A percentile compares a stretch with the other conserved stretches of the same genome.
Evolutionary conservation across 2,797 vertebrate genomes (phyloP).

Genomic region (Urocyon cinereoargenteus): DNA sequence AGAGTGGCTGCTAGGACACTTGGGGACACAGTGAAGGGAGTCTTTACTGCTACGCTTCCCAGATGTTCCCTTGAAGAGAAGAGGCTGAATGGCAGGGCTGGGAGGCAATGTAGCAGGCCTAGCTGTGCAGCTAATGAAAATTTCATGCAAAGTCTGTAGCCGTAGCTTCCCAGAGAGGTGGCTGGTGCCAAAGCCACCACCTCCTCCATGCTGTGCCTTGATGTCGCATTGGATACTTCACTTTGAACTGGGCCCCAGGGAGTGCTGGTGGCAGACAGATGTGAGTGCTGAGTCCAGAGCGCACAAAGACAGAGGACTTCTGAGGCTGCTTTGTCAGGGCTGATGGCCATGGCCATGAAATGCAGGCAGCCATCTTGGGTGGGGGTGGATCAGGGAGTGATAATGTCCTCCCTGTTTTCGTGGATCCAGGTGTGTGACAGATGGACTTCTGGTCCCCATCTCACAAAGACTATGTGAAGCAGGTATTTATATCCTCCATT

Average conservation of each 20-base stretch:
- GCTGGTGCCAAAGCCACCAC: neutral
- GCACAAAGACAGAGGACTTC: neutral
- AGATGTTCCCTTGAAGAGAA: neutral
- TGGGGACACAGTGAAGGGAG: neutral
- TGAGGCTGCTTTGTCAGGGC: neutral
- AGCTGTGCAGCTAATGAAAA: conserved; percentile 5
- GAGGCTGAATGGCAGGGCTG: neutral
- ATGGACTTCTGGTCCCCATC: too few relatives aligned
- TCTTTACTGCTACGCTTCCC: neutral
- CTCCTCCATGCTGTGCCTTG: neutral
- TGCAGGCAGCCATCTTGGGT: too few relatives aligned
- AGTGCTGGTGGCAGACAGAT: neutral
- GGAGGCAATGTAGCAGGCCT: neutral
- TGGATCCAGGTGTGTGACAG: neutral
- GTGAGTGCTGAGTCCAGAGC: neutral
- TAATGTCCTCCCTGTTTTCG: neutral
- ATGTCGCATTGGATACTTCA: neutral
- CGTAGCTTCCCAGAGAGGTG: neutral
- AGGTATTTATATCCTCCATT: neutral
- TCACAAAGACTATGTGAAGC: neutral
- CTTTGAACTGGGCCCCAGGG: neutral
- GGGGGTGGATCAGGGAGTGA: neutral
- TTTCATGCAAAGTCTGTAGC: neutral
- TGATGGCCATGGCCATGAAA: neutral
- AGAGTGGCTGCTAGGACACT: neutral